Base-by-base conservation (phyloP, 2,113 vertebrate species). In the Phycodurus eques region DNA sequence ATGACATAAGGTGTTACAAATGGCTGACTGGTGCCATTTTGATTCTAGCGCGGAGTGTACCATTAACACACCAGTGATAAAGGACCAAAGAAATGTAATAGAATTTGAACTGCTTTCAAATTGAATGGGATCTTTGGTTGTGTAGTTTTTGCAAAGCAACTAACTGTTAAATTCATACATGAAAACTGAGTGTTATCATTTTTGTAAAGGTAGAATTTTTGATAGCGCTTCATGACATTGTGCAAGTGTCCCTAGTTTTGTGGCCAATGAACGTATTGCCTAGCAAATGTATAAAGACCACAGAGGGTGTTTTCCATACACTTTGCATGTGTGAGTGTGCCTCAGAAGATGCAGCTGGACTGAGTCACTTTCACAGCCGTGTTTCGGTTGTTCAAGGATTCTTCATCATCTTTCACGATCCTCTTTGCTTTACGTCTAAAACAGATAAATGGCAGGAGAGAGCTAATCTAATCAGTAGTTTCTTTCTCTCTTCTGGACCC, bases 281-380 rank as follows among this genome's bases (percentile, higher is more conserved):
- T 71, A 51, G 31, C 61, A 73, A 39, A 71, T 11, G 46, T 77
- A 57, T 76, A 54, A 80, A 59, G 20, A 53, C 17, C 15, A 71
- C 72, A 80, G 74, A 64, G 60, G 46, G 57, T 39, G 33, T 56
- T 14, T 75, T 39, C 11, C n/a, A 17, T 35, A 31, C n/a, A 22
- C 19, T 49, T 54, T 73, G 73, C 75, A 31, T 44, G 43, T 67
- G 60, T 60, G 5, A 42, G 14, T 63, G 54, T 70, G 61, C 68
- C 61, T 70, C 75, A 90, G 85, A 90, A 90, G 90, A 91, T 78
- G 86, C 89, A 92, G 87, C 86, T 89, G 89, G 82, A 75, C 71
- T 67, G 44, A 80, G 73, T 81, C 77, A 81, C 68, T 59, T 78
- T 68, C 54, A 77, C 67, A 66, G 46, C 3, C 42, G 22, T 49